Percentiles rank a stretch among this genome's conserved stretches.
These are phyloP conservation scores for Macrophya alboannulata DNA, from an alignment of 2,888 invertebrate genomes.

Conservation along the genomic window DNA sequence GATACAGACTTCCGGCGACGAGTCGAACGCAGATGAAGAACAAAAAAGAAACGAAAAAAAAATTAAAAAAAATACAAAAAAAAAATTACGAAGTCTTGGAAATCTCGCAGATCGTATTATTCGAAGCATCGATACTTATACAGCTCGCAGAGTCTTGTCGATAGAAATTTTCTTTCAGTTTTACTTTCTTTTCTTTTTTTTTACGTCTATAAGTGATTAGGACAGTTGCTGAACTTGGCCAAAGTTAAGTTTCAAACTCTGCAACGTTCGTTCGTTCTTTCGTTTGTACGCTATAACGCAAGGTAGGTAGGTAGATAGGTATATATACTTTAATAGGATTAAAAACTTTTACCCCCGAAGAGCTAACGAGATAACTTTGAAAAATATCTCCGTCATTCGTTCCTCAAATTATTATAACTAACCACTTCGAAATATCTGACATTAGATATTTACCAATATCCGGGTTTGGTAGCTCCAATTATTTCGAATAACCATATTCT, in stretches of 20 bases:
- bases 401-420: not conserved
- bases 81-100: not conserved
- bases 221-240: not conserved
- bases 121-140: not conserved
- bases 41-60: not conserved
- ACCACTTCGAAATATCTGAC: not conserved
- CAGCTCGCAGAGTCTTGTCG: not conserved
- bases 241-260: conserved; percentile 4
- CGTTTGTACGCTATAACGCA: not conserved
- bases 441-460: not conserved
- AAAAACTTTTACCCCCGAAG: not conserved
- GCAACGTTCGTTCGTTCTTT: not conserved
- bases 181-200: not conserved
- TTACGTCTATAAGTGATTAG: conserved; percentile 14
- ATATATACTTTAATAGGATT: conserved; percentile 4
- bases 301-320: not conserved
- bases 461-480: not conserved
- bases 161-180: not conserved
- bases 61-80: not conserved
- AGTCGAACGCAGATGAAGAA: not conserved
- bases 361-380: conserved; percentile 30
- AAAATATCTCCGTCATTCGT: not conserved
- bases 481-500: not conserved
- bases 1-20: conserved; percentile 19
- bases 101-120: not conserved